Conservation (phyloP, 1,140 invertebrate species). For the Eulimnadia texana region DNA sequence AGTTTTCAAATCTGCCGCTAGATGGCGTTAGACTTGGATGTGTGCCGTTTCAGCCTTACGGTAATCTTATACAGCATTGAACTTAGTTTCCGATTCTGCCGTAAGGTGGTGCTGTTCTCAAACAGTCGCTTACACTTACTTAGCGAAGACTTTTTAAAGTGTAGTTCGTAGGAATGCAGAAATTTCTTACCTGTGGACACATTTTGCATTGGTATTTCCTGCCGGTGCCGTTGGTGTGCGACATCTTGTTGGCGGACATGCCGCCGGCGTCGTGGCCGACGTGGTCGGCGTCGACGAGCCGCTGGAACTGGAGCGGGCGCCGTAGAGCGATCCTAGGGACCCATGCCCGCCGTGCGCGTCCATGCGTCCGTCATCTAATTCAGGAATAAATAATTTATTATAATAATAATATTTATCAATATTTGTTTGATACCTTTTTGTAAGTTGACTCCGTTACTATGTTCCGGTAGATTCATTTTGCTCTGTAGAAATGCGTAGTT, state of each 20-base stretch:
- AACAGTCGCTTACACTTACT: too few relatives aligned
- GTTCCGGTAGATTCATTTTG: slow-evolving; percentile 13
- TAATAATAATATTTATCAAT: too few relatives aligned
- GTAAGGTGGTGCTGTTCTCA: too few relatives aligned
- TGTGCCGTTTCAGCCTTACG: too few relatives aligned
- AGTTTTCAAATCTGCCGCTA: too few relatives aligned
- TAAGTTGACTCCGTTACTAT: slow-evolving; percentile 13
- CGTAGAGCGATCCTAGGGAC: neutral
- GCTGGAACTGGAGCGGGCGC: slow-evolving; percentile 30
- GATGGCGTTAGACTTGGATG: too few relatives aligned
- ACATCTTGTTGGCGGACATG: slow-evolving; percentile 9
- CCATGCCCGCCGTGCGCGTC: slow-evolving; percentile 16
- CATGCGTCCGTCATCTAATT: slow-evolving; percentile 12
- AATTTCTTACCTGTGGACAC: slow-evolving; percentile 81
- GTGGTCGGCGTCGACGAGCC: slow-evolving; percentile 58
- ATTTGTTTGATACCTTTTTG: slow-evolving; percentile 20
- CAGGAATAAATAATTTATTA: too few relatives aligned
- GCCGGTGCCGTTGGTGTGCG: slow-evolving; percentile 26
- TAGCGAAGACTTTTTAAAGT: too few relatives aligned
- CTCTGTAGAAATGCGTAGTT: slow-evolving; percentile 10
- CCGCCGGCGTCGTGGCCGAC: slow-evolving; percentile 39
- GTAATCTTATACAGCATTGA: too few relatives aligned
- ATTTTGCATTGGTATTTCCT: slow-evolving; percentile 93
- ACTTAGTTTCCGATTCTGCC: too few relatives aligned
- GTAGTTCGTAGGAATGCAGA: too few relatives aligned